phyloP scores from a whole-genome alignment of 2,113 vertebrate species.

The Thunnus thynnus region DNA sequence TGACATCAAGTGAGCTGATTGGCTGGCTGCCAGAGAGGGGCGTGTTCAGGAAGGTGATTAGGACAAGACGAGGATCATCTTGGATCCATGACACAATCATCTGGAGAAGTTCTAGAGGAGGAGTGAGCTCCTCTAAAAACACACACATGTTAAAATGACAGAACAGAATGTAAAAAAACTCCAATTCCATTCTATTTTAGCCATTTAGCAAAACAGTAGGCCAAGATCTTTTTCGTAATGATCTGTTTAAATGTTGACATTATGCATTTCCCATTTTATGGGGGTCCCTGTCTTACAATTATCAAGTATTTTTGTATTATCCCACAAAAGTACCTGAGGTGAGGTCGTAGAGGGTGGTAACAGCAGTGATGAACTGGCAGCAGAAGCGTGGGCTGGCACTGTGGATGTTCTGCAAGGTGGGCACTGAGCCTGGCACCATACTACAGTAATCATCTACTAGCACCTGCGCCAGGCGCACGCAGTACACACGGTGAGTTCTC shows the following conservation, averaged over 20 bases:
- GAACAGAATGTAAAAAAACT: neutral
- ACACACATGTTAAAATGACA: slow-evolving; percentile 9
- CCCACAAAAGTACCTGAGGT: slow-evolving; percentile 86
- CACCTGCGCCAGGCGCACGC: slow-evolving; percentile 91
- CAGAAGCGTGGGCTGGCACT: slow-evolving; percentile 96
- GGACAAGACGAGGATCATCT: slow-evolving; percentile 92
- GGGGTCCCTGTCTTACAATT: neutral
- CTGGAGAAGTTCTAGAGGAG: slow-evolving; percentile 92
- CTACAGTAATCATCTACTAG: slow-evolving; percentile 97
- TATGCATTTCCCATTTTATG: neutral
- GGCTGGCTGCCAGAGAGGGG: slow-evolving; percentile 92
- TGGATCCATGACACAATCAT: slow-evolving; percentile 96
- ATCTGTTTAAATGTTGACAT: too few species aligned
- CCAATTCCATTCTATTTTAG: neutral
- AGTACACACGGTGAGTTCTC: slow-evolving; percentile 92
- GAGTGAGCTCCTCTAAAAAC: slow-evolving; percentile 92
- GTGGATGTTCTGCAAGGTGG: slow-evolving; percentile 92
- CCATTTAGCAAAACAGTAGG: neutral
- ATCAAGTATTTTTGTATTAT: neutral
- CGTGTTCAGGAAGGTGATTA: slow-evolving; percentile 95
- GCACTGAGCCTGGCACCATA: slow-evolving; percentile 92
- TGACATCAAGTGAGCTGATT: slow-evolving; percentile 92
- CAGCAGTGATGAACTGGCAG: slow-evolving; percentile 96
- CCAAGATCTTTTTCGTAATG: too few species aligned
- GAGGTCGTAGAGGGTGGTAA: slow-evolving; percentile 94